Percentiles rank a stretch among this genome's conserved stretches.
Conservation (phyloP, 2,797 vertebrate genomes). For the Choloepus didactylus region DNA sequence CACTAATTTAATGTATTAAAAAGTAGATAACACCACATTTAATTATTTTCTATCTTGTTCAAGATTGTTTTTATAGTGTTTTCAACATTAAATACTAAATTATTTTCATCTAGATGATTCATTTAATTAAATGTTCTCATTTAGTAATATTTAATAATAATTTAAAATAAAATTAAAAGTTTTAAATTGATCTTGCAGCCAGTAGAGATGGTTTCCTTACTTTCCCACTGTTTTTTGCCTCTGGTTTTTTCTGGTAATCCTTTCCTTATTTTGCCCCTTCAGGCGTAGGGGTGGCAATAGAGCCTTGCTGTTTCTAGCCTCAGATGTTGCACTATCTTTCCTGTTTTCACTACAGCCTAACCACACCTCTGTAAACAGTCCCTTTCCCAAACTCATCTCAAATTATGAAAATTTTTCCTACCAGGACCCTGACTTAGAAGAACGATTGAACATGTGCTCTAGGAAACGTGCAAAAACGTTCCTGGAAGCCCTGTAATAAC, state of each 20-base stretch:
- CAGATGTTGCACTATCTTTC: background rate
- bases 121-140: conserved; percentile 52
- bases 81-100: conserved; percentile 66
- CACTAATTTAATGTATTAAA: conserved; percentile 52
- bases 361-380: background rate
- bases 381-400: conserved; percentile 11
- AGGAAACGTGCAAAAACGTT: background rate
- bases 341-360: background rate
- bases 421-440: background rate
- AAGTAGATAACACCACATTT: conserved; percentile 42
- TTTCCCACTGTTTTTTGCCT: background rate
- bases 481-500: background rate
- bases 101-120: conserved; percentile 57
- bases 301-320: background rate
- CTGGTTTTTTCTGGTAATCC: background rate
- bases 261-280: background rate
- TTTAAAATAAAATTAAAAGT: conserved; percentile 61
- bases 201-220: conserved; percentile 5
- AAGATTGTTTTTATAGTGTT: conserved; percentile 71
- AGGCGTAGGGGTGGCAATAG: background rate
- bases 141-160: conserved; percentile 69
- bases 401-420: background rate
- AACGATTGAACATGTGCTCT: background rate
- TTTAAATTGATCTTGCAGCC: background rate
- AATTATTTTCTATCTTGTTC: conserved; percentile 21